These are phyloP conservation scores for Thymelicus acteon DNA, from an alignment of 2,888 invertebrate genomes.

Conservation along the genomic window DNA sequence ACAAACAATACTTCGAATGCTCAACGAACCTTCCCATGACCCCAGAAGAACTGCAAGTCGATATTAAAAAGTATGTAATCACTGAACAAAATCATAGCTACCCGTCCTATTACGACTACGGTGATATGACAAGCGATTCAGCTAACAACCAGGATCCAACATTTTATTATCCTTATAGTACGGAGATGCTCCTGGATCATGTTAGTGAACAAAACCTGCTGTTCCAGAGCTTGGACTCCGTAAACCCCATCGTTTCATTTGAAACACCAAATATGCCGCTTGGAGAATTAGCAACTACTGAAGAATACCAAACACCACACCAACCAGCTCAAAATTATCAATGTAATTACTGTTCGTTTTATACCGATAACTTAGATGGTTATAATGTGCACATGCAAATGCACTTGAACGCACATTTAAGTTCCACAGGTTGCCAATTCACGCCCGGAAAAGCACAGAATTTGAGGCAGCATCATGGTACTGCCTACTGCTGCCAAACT, in stretches of 20 bases:
- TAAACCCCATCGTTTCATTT: not conserved
- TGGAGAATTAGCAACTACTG: not conserved
- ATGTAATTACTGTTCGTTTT: not conserved
- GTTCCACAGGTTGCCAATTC: not conserved
- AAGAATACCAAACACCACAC: not conserved
- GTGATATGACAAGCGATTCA: not conserved
- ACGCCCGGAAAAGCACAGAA: not conserved
- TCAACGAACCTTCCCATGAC: not conserved
- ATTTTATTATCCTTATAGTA: not conserved
- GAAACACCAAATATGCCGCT: not conserved
- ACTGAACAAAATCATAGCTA: conserved; percentile 3
- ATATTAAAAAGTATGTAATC: not conserved
- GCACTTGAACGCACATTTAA: not conserved
- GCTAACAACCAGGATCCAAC: not conserved
- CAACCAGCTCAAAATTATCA: not conserved
- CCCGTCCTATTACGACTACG: not conserved
- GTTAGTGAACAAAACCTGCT: not conserved
- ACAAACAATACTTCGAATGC: not conserved
- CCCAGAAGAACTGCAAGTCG: not conserved
- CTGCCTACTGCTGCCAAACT: not conserved
- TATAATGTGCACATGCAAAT: not conserved
- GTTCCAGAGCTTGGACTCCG: not conserved
- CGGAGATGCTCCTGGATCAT: not conserved
- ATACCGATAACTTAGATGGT: not conserved
- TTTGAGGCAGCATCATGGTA: conserved; percentile 7